Evolutionary conservation across 2,888 invertebrate genomes (phyloP).

Genomic region (Physocephala rufipes): DNA sequence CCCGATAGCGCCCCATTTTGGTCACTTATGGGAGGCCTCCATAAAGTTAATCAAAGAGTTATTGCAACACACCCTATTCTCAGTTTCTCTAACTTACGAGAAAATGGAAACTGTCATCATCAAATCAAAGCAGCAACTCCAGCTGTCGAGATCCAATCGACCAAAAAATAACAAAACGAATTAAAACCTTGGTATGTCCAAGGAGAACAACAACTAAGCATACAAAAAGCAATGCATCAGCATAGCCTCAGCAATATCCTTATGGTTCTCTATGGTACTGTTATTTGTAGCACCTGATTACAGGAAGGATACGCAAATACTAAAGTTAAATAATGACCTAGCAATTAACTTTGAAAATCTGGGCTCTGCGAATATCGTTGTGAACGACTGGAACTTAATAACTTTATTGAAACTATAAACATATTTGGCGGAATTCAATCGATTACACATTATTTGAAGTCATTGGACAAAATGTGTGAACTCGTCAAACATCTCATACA

Average conservation of each 20-base stretch:
- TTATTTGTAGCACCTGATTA: not conserved
- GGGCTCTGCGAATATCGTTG: not conserved
- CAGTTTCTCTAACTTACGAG: too few species aligned
- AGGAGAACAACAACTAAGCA: not conserved
- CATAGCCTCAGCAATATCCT: not conserved
- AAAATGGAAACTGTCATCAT: constrained; percentile 1
- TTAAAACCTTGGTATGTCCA: too few species aligned
- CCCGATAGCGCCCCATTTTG: constrained; percentile 1
- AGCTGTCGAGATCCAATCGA: not conserved
- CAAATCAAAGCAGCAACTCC: not conserved
- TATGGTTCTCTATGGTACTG: not conserved
- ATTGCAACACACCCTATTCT: not conserved
- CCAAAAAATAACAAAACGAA: not conserved
- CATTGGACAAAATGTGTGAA: too few species aligned
- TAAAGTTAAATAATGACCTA: not conserved
- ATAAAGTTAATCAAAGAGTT: not conserved
- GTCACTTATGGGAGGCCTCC: not conserved
- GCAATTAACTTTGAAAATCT: not conserved
- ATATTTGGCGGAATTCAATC: not conserved
- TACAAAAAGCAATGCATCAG: not conserved
- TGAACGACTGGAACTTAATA: not conserved
- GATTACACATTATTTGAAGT: not conserved
- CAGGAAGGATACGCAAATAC: not conserved
- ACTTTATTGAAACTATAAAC: not conserved
- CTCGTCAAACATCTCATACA: too few species aligned